phyloP scores from a whole-genome alignment of 2,113 vertebrate genomes.

The Aplodontia rufa region DNA sequence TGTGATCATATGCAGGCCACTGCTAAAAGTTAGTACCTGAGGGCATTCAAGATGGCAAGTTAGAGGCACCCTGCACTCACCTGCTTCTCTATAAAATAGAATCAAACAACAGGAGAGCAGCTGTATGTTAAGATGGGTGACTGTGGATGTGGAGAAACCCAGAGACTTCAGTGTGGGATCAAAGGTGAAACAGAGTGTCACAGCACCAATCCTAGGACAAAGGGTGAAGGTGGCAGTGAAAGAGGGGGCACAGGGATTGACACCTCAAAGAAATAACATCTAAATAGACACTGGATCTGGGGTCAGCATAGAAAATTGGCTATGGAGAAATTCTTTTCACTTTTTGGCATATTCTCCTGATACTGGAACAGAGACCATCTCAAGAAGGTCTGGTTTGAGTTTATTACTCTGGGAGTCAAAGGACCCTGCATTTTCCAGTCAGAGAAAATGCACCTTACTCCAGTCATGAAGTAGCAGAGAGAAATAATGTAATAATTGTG shows the following conservation, averaged over 20 bases:
- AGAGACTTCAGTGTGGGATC: neutral
- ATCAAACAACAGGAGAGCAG: neutral
- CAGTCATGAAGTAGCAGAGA: neutral
- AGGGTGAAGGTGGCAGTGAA: neutral
- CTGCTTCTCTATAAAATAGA: neutral
- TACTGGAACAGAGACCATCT: neutral
- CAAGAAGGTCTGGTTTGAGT: neutral
- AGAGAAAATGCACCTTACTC: neutral
- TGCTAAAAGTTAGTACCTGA: slow-evolving; percentile 75
- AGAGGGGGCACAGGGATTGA: neutral
- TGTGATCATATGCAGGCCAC: slow-evolving; percentile 72
- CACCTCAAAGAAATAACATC: neutral
- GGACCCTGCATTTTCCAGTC: neutral
- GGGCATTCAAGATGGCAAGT: neutral
- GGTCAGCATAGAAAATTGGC: neutral
- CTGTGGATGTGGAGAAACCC: neutral
- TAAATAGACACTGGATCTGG: neutral
- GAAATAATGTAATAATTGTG: neutral
- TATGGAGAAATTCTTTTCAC: neutral
- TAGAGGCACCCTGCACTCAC: neutral
- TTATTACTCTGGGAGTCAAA: neutral
- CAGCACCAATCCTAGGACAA: neutral
- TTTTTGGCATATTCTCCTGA: neutral
- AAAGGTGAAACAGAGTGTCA: neutral
- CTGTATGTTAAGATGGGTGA: neutral